Base-by-base conservation (phyloP, 2,888 invertebrate genomes). In the Panorpa germanica region DNA sequence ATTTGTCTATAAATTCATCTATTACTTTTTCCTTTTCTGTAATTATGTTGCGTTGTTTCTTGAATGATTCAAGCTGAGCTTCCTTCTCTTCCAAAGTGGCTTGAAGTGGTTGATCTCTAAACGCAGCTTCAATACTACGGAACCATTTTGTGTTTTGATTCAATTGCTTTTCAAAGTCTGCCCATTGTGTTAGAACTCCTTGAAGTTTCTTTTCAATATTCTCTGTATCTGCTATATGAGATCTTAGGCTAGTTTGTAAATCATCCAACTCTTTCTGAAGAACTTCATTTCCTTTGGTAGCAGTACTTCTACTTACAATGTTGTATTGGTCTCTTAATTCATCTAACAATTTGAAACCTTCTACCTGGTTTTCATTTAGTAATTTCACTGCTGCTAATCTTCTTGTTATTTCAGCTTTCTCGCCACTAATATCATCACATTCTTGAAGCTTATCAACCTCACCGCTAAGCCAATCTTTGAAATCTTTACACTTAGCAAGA, bases 101-200 rank as follows among this genome's bases (percentile, higher is more conserved):
- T 47, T 82, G 76, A 3, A 88, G 57, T 38, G 75, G 75, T 49
- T 86, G 86, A 42, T 90, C 83, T 30, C 86, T 70, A 47, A 91
- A 80, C 32, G 76, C 70, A 6, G 71, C 65, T 57, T 93, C 91
- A 48, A 75, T 73, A 16, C 68, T 62, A 44, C 82, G 75, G 39
- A 91, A 72, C 91, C 91, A 91, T 41, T 74, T 74, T 8, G 77
- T 77, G 18, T 86, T 68, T 14, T 65, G 63, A 38, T 88, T 83
- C 24, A 86, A 61, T 17, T 72, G 70, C 25, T 66, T 63, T 47
- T 93, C 91, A 50, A 90, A 93, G 35, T 74, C 72, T 39, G 74
- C 66, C 93, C 93, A 93, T 47, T 80, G 78, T 29, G 70, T 64
- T 2, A 85, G 53, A 0, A 77, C 70, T 35, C 69, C 65, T 37